These are phyloP conservation scores for Abramis brama DNA, from an alignment of 2,113 vertebrate genomes.

Conservation along the genomic window DNA sequence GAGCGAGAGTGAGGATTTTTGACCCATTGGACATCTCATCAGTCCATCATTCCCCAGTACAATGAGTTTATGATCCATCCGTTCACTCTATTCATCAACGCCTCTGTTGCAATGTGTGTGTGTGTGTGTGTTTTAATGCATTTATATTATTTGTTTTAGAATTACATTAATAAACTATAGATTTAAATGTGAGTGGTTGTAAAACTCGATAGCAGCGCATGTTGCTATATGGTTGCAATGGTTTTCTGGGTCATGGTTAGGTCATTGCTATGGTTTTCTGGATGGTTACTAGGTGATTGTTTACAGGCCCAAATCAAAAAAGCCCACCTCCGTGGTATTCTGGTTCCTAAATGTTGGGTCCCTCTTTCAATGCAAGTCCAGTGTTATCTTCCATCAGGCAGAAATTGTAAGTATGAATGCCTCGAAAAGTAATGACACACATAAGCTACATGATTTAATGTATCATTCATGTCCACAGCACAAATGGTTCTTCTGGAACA, in stretches of 20 bases:
- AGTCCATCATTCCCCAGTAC: not conserved
- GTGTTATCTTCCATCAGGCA: not conserved
- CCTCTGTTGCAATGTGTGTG: not conserved
- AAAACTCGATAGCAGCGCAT: too few species aligned
- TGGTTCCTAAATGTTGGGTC: not conserved
- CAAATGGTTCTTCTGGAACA: not conserved
- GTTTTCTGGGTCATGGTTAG: not conserved
- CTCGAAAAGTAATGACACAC: not conserved
- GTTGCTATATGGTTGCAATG: too few species aligned
- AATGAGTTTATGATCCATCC: not conserved
- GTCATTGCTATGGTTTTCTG: not conserved
- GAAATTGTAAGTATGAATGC: not conserved
- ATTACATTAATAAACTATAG: too few species aligned
- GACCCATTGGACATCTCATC: constrained; percentile 3
- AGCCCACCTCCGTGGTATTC: not conserved
- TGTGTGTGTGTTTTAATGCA: not conserved
- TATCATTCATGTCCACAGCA: not conserved
- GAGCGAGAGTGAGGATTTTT: not conserved
- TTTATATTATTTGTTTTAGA: not conserved
- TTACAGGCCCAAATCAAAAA: not conserved
- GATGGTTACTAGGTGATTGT: not conserved
- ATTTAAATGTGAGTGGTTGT: too few species aligned
- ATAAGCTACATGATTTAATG: not conserved
- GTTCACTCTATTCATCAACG: not conserved
- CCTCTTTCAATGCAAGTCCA: not conserved